Conservation (phyloP, 2,113 vertebrate species). For the Petrocephalus microphthalmus region DNA sequence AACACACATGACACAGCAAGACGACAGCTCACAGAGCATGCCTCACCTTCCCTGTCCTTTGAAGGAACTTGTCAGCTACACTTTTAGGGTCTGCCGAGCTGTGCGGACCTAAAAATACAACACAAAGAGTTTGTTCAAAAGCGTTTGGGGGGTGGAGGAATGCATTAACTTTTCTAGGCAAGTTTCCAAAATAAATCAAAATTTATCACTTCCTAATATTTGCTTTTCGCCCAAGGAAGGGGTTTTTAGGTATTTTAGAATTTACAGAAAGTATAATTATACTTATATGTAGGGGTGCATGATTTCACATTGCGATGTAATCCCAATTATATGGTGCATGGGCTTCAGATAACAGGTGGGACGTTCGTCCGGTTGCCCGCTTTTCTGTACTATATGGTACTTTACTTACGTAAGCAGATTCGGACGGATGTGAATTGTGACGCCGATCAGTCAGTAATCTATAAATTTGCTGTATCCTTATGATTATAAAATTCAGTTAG, state of each 20-base stretch:
- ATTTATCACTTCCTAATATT: not conserved
- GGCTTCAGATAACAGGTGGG: too few relatives aligned
- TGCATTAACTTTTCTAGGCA: not conserved
- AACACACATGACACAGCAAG: not conserved
- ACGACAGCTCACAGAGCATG: not conserved
- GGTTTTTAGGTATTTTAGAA: not conserved
- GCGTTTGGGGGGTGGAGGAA: not conserved
- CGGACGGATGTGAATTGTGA: too few relatives aligned
- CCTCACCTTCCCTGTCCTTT: conserved; percentile 86
- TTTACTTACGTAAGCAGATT: too few relatives aligned
- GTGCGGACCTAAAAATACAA: not conserved
- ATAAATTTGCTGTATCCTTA: too few relatives aligned
- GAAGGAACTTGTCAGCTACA: conserved; percentile 62
- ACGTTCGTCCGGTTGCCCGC: too few relatives aligned
- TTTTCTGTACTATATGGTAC: too few relatives aligned
- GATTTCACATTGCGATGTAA: too few relatives aligned
- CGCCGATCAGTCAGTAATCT: too few relatives aligned
- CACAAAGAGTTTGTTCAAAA: not conserved
- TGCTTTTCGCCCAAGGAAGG: not conserved
- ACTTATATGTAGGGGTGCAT: not conserved
- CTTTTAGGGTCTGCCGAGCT: conserved; percentile 31
- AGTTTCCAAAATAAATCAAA: not conserved
- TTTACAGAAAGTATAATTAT: not conserved
- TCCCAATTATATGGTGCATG: too few relatives aligned
- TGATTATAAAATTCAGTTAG: too few relatives aligned